Evolutionary conservation across 2,888 invertebrate species (phyloP).

Genomic region (Homarus gammarus): DNA sequence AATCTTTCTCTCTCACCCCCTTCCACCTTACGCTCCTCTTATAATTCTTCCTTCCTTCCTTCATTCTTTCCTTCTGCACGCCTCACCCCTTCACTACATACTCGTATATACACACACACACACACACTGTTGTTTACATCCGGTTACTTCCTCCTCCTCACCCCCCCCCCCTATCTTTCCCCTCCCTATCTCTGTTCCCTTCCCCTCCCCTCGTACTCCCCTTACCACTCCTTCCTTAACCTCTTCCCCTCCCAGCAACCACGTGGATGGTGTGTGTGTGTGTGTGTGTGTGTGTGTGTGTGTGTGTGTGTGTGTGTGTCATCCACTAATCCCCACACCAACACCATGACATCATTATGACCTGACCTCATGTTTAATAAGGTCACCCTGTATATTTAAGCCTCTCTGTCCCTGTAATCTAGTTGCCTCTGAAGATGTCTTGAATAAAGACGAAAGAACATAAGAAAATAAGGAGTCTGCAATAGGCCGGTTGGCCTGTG

Average conservation of each 20-base stretch:
- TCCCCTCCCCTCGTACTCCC: neutral
- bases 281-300: too few relatives aligned
- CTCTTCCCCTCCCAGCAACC: neutral
- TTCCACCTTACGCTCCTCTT: neutral
- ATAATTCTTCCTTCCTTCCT: neutral
- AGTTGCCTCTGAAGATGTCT: too few relatives aligned
- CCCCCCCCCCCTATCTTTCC: neutral
- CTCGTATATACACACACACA: slow-evolving; percentile 7
- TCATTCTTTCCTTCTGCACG: neutral
- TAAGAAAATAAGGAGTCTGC: too few relatives aligned
- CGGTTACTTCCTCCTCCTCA: neutral
- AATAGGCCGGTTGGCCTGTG: too few relatives aligned
- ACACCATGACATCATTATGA: too few relatives aligned
- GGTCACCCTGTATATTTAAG: too few relatives aligned
- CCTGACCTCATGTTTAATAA: too few relatives aligned
- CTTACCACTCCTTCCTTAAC: neutral
- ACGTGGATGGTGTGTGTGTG: too few relatives aligned
- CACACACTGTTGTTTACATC: neutral
- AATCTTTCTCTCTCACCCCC: neutral
- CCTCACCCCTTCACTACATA: neutral
- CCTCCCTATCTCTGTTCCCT: neutral
- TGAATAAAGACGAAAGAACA: too few relatives aligned
- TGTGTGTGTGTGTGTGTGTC: too few relatives aligned
- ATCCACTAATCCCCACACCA: too few relatives aligned
- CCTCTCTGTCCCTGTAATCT: too few relatives aligned